Conservation (phyloP, 2,888 invertebrate genomes). For the Camponotus fellah region DNA sequence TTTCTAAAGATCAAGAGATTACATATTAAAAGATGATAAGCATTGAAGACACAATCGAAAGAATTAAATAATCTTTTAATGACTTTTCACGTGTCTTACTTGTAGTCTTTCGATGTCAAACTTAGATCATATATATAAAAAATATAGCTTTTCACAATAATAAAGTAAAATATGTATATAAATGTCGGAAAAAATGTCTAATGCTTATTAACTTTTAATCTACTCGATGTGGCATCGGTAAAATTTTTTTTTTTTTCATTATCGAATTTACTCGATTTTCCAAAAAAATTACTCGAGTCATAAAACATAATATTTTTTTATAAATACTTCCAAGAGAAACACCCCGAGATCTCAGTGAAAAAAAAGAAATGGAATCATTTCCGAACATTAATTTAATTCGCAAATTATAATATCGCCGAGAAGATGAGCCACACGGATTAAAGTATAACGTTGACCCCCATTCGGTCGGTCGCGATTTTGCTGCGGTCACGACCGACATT, state of each 20-base stretch:
- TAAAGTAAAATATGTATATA: neutral
- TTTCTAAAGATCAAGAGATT: too few relatives aligned
- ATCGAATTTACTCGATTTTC: neutral
- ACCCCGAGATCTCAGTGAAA: neutral
- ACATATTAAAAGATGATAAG: neutral
- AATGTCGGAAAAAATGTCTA: neutral
- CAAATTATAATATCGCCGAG: neutral
- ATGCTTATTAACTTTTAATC: neutral
- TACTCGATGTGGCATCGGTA: neutral
- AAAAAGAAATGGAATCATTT: too few relatives aligned
- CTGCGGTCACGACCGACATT: constrained; percentile 29
- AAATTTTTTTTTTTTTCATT: neutral
- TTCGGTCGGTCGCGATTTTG: constrained; percentile 34
- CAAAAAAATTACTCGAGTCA: neutral
- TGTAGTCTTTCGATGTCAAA: neutral
- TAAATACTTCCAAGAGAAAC: neutral
- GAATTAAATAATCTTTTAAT: neutral
- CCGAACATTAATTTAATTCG: neutral
- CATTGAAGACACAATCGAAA: neutral
- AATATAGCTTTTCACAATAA: neutral
- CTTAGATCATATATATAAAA: neutral
- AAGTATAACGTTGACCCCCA: constrained; percentile 37
- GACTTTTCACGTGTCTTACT: neutral
- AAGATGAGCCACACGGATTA: neutral
- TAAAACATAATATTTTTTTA: neutral